A percentile compares a stretch with the other conserved stretches of the same genome.
Conservation (phyloP, 2,797 vertebrate species). For the Sebastes taczanowskii region DNA sequence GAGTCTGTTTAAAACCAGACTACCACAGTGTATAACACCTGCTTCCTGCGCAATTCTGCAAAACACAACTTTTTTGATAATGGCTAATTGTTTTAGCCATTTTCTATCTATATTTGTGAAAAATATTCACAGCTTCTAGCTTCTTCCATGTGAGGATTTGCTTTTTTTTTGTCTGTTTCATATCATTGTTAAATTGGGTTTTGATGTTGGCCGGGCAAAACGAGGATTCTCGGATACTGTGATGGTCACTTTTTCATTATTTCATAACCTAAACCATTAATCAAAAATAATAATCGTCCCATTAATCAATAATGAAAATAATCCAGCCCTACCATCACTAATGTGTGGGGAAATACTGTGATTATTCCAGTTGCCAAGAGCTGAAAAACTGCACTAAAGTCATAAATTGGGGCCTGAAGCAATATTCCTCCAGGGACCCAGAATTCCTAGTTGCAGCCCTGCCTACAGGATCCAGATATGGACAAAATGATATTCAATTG, state of each 20-base stretch:
- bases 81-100: not conserved
- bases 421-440: not conserved
- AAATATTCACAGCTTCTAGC: too few relatives aligned
- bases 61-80: not conserved
- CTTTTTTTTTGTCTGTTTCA: not conserved
- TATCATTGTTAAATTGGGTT: not conserved
- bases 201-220: not conserved
- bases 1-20: not conserved
- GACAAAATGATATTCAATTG: not conserved
- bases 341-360: not conserved
- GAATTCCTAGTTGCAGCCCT: not conserved
- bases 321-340: not conserved
- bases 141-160: not conserved
- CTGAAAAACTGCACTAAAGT: conserved; percentile 12
- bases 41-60: too few relatives aligned
- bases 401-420: not conserved
- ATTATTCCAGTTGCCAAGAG: not conserved
- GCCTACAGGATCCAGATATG: not conserved
- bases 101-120: not conserved
- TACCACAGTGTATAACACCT: not conserved
- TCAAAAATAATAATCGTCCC: not conserved
- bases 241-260: not conserved
- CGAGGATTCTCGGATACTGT: not conserved
- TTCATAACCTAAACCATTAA: not conserved
- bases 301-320: not conserved